phyloP scores from a whole-genome alignment of 1,140 invertebrate species.

The Scaptomyza montana region DNA sequence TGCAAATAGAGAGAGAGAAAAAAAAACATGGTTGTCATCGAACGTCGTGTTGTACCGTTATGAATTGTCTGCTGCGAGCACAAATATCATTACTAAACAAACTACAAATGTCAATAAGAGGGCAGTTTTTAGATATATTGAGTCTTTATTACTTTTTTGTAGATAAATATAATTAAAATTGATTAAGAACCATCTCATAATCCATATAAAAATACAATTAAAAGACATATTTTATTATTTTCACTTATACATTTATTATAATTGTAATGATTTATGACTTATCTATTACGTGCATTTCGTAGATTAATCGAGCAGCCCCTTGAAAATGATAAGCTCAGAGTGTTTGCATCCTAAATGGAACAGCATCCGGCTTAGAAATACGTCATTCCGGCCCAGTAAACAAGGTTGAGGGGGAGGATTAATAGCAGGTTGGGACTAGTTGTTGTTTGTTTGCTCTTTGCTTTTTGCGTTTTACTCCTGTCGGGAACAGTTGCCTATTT shows the following conservation, averaged over 20 bases:
- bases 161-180: too few species aligned
- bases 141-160: too few species aligned
- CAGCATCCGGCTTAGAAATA: constrained; percentile 3
- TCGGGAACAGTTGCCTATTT: constrained; percentile 32
- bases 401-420: constrained; percentile 7
- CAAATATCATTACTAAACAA: neutral
- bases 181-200: too few species aligned
- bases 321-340: neutral
- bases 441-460: constrained; percentile 10
- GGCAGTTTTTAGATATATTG: neutral
- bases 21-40: neutral
- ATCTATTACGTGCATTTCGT: neutral
- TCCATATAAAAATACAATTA: too few species aligned
- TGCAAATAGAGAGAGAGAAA: neutral
- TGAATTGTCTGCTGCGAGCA: neutral
- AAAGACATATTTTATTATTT: too few species aligned
- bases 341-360: neutral
- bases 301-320: neutral
- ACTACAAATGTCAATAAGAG: neutral
- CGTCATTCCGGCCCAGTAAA: constrained; percentile 18
- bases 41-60: neutral
- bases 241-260: neutral
- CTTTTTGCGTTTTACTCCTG: constrained; percentile 14
- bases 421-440: neutral
- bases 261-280: neutral